Conservation (phyloP, 1,140 invertebrate species). For the Drosophila lowei region DNA sequence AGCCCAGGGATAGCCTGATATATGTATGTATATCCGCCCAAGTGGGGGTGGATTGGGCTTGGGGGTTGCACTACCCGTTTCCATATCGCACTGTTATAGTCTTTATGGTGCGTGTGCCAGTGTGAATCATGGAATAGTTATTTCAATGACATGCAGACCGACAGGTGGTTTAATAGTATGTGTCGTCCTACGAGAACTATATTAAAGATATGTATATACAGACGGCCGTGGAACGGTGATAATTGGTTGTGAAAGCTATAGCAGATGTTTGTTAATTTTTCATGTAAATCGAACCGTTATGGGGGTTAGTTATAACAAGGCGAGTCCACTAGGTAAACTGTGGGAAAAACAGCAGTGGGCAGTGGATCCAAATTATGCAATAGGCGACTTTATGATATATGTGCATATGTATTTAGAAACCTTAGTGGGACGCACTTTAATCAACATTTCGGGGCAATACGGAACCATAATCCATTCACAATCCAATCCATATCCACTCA, state of each 20-base stretch:
- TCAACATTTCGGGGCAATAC: conserved; percentile 2
- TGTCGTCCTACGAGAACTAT: background rate
- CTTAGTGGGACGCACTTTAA: conserved; percentile 6
- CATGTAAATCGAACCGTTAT: conserved; percentile 30
- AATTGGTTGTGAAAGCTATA: conserved; percentile 36
- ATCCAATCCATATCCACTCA: conserved; percentile 14
- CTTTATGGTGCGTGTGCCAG: background rate
- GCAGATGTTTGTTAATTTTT: conserved; percentile 64
- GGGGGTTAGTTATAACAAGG: background rate
- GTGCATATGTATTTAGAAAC: background rate
- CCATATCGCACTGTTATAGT: background rate
- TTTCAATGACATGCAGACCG: background rate
- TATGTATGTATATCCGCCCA: no score
- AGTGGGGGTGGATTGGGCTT: conserved; percentile 5
- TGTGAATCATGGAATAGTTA: conserved; percentile 4
- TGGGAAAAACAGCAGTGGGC: no score
- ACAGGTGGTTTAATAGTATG: conserved; percentile 44
- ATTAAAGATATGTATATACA: background rate
- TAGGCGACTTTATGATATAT: no score
- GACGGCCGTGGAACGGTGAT: background rate
- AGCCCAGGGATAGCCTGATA: background rate
- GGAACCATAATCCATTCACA: no score
- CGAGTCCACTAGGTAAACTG: no score
- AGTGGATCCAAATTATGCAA: no score
- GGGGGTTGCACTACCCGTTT: conserved; percentile 12